Conservation (phyloP, 2,113 vertebrate species). For the Perca flavescens region DNA sequence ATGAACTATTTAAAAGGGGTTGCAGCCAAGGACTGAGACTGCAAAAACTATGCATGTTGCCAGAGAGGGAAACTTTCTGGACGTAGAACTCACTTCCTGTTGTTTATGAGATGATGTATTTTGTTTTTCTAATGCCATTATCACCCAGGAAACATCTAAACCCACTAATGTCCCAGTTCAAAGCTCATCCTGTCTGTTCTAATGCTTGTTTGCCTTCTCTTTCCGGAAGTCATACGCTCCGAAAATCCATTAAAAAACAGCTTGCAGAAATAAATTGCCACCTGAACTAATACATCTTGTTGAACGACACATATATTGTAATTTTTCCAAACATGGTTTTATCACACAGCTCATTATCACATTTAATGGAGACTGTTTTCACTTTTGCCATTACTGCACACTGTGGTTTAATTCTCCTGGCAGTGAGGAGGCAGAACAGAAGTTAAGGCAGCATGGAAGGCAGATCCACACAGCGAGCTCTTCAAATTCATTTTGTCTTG, state of each 20-base stretch:
- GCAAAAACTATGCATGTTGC: not conserved
- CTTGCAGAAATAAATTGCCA: conserved; percentile 53
- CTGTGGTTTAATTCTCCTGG: conserved; percentile 60
- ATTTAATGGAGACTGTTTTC: conserved; percentile 67
- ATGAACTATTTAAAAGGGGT: not conserved
- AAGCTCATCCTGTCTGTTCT: conserved; percentile 34
- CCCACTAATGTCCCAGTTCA: conserved; percentile 48
- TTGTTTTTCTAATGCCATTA: conserved; percentile 43
- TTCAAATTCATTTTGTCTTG: conserved; percentile 63
- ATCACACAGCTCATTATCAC: conserved; percentile 65
- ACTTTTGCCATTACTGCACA: conserved; percentile 54
- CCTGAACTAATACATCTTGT: conserved; percentile 60
- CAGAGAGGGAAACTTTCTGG: not conserved
- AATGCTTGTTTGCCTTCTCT: conserved; percentile 44
- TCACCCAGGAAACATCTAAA: conserved; percentile 57
- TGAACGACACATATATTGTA: conserved; percentile 55
- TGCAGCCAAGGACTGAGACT: not conserved
- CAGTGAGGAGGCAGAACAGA: conserved; percentile 53
- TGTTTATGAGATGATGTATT: conserved; percentile 53
- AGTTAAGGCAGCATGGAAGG: conserved; percentile 60
- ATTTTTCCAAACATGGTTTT: conserved; percentile 46
- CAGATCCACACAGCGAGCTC: conserved; percentile 49
- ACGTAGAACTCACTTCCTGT: conserved; percentile 47
- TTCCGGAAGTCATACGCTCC: conserved; percentile 39
- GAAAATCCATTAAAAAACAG: conserved; percentile 62